Evolutionary conservation across 2,113 vertebrate species (phyloP), one percentile per base, ranked within the genome.

Genomic region (Perca flavescens): DNA sequence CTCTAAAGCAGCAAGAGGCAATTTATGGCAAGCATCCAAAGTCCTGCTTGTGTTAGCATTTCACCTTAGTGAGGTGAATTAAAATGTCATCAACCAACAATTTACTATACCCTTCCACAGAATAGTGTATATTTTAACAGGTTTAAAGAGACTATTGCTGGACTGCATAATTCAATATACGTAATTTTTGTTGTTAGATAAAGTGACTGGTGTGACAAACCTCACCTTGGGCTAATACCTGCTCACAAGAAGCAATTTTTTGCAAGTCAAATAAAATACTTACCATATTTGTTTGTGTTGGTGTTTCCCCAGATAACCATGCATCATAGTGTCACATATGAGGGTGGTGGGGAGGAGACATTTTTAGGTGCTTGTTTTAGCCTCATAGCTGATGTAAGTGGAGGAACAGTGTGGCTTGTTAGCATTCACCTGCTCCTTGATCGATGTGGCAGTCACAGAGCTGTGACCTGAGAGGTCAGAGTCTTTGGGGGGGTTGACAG

Each of bases 401-500:
- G 74, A 46, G 62, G n/a, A 12, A 50, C 36, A 0, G 22, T 56
- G 12, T 0, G 17, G 60, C 52, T 52, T 49, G 57, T 88, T 85
- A 67, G 54, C 22, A 60, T 85, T 81, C 83, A 83, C 81, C 82
- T 78, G 79, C 69, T 56, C 40, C 34, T 25, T 69, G 82, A 88
- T 82, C 79, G 75, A 84, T 56, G 90, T 57, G 22, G 62, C 56
- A 57, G 74, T 82, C 83, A 47, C 53, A 69, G 60, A 89, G 56
- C 78, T 25, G 68, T 67, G 87, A 88, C 74, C 87, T 56, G 60
- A 82, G 81, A 62, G 90, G 83, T 87, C 85, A 80, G 82, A 69
- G 56, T 52, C 11, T 66, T 81, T 68, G 1, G 34, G 66, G 66
- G 64, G 16, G 36, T 65, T 84, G 86, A 90, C 64, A 7, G 63